phyloP scores from a whole-genome alignment of 2,888 invertebrate genomes.

The Meiosimyza platycephala region DNA sequence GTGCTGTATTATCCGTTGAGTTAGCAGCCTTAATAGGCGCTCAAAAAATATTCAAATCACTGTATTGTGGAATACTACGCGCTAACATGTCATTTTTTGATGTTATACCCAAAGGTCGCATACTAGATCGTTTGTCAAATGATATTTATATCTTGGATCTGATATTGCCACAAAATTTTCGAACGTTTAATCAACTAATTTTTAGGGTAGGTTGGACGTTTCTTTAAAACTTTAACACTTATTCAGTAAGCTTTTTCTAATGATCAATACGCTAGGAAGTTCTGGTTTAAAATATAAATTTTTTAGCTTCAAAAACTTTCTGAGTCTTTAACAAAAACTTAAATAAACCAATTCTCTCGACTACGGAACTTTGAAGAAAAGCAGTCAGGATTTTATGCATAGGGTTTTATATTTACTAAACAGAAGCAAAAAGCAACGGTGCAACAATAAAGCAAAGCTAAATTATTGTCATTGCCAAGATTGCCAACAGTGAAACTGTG shows the following conservation, averaged over 20 bases:
- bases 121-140: conserved; percentile 73
- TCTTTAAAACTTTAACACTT: not conserved
- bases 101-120: conserved; percentile 73
- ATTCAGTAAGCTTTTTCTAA: not conserved
- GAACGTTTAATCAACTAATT: conserved; percentile 49
- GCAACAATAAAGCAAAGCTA: too few relatives aligned
- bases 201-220: conserved; percentile 59
- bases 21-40: conserved; percentile 69
- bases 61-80: conserved; percentile 69
- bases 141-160: conserved; percentile 72
- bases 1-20: conserved; percentile 63
- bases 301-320: too few relatives aligned
- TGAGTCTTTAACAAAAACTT: too few relatives aligned
- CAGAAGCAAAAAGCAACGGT: too few relatives aligned
- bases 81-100: conserved; percentile 74
- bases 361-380: too few relatives aligned
- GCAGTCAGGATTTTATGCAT: too few relatives aligned
- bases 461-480: too few relatives aligned
- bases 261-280: too few relatives aligned
- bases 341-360: too few relatives aligned
- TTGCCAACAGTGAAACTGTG: too few relatives aligned
- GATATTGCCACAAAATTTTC: conserved; percentile 65
- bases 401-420: too few relatives aligned
- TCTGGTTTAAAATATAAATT: too few relatives aligned
- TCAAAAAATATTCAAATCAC: conserved; percentile 66